These are phyloP conservation scores for Corythaixoides concolor DNA, from an alignment of 2,113 vertebrate species.

Conservation along the genomic window DNA sequence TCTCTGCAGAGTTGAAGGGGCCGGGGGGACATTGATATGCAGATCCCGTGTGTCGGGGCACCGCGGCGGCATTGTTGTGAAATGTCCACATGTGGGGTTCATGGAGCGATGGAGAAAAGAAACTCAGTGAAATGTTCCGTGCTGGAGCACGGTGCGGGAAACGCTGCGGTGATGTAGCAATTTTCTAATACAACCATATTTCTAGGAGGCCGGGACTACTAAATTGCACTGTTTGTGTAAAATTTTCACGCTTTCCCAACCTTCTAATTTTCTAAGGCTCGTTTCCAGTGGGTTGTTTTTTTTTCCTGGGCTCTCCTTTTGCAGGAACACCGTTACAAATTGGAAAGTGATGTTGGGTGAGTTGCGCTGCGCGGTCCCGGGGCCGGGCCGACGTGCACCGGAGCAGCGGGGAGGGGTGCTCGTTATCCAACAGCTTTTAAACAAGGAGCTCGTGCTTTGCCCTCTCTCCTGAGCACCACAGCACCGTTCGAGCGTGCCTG, in stretches of 20 bases:
- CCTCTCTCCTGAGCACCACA: neutral
- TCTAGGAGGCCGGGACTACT: neutral
- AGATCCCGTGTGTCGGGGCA: neutral
- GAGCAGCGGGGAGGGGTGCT: neutral
- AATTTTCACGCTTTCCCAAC: neutral
- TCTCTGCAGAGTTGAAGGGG: neutral
- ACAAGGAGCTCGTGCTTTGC: neutral
- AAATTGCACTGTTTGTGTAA: neutral
- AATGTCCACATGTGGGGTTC: neutral
- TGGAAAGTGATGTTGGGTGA: neutral
- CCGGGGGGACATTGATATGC: slow-evolving; percentile 8
- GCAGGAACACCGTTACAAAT: neutral
- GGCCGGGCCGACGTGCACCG: neutral
- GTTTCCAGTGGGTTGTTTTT: neutral
- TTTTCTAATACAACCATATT: neutral
- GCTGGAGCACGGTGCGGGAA: neutral
- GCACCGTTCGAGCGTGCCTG: fast-evolving
- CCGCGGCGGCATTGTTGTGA: neutral
- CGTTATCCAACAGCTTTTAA: fast-evolving
- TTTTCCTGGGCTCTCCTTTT: neutral
- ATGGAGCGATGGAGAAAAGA: neutral
- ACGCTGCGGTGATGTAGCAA: neutral
- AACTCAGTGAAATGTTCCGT: neutral
- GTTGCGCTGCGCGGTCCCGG: neutral
- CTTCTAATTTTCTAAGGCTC: neutral